Evolutionary conservation across 2,113 vertebrate genomes (phyloP).

Genomic region (Bubalus kerabau): DNA sequence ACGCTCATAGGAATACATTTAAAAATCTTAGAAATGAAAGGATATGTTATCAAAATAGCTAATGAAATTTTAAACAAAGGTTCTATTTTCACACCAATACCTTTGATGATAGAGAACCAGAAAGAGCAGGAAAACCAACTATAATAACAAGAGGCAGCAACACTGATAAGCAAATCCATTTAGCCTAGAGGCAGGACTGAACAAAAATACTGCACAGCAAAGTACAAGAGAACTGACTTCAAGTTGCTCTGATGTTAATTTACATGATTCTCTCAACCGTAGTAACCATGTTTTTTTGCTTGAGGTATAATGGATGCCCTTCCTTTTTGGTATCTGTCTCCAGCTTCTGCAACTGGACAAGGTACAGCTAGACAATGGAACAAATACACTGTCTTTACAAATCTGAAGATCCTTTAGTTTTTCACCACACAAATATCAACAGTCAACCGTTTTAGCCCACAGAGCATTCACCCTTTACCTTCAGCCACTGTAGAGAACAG

Average conservation of each 20-base stretch:
- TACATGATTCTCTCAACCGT: neutral
- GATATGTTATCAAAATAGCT: neutral
- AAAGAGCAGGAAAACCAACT: neutral
- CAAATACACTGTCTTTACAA: neutral
- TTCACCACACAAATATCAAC: neutral
- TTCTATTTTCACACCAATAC: neutral
- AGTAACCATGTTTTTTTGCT: neutral
- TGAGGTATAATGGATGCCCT: neutral
- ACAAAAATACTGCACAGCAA: neutral
- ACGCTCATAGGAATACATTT: neutral
- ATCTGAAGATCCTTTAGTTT: neutral
- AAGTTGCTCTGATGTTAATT: neutral
- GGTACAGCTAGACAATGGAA: neutral
- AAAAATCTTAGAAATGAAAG: conserved; percentile 2
- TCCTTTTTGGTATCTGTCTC: neutral
- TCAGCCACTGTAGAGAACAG: neutral
- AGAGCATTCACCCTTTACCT: neutral
- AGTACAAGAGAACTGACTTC: neutral
- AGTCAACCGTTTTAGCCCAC: neutral
- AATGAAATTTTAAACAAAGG: conserved; percentile 15
- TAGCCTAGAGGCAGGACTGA: neutral
- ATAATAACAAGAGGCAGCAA: neutral
- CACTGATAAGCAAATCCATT: neutral
- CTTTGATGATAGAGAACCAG: neutral
- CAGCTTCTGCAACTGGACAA: neutral